Base-by-base conservation (phyloP, 2,888 invertebrate species). In the Aphrophora alni region DNA sequence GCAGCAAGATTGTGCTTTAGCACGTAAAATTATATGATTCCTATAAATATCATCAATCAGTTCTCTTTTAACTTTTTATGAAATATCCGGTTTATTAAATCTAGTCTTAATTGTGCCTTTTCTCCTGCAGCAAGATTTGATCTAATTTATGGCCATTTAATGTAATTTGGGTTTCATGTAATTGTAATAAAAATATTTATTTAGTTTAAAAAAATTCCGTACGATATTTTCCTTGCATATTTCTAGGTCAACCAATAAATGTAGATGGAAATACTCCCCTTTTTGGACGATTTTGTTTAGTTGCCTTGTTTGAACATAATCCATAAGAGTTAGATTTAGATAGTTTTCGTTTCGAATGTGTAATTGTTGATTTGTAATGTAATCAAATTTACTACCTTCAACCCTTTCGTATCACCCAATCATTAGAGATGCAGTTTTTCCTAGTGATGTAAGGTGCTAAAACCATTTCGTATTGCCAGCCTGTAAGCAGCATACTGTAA, bases 371-470 rank as follows among this genome's bases (percentile, higher is more conserved):
- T 68, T 68, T 3, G 4, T 3, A 8, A 33, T 33, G 68, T 71
- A 71, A 71, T 71, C 71, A 8, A 21, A 51, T 33, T 71, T 21
- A 14, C 73, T 75, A 21, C 81, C 59, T 72, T 81, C 76, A n/a
- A 77, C 25, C 4, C 77, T 2, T 21, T 25, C 4, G 28, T 38
- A 73, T 77, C 73, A 4, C 77, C 77, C 25, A 78, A 51, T 14
- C 44, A 38, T 59, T 73, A 77, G 28, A 33, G 75, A 70, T 75
- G 77, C 38, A 80, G 38, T 28, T 78, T 80, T 24, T 75, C 51
- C 24, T 77, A 27, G 38, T 77, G 76, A 14, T 76, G 25, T n/a
- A 80, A n/a, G 1, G 76, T 38, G 71, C 77, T 80, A 25, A 80
- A 80, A n/a, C 27, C 4, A 7, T 44, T 51, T 21, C 70, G 10